These are phyloP conservation scores for Lateolabrax maculatus DNA, from an alignment of 2,797 vertebrate species.

Conservation along the genomic window DNA sequence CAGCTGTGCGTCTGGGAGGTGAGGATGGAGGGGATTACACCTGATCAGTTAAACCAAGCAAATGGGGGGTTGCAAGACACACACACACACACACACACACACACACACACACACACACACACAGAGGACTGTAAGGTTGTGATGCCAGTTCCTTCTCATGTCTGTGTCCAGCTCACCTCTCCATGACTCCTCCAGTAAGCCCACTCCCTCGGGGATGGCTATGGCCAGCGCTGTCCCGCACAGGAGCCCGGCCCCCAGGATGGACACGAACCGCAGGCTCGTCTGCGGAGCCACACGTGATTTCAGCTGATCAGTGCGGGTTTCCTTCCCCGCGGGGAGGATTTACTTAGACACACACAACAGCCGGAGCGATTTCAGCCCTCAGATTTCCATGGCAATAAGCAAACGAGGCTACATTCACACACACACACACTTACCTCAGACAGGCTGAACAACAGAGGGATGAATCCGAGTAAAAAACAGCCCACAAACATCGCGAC, in stretches of 20 bases:
- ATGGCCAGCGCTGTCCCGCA: constrained; percentile 82
- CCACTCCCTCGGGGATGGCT: constrained; percentile 85
- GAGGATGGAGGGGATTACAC: not conserved
- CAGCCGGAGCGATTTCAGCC: not conserved
- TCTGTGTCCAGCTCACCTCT: constrained; percentile 57
- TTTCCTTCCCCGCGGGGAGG: not conserved
- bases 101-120: no score
- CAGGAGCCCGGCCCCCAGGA: constrained; percentile 85
- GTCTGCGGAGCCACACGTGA: constrained; percentile 60
- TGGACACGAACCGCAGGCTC: constrained; percentile 84
- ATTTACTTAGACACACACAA: not conserved
- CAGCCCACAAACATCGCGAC: constrained; percentile 87
- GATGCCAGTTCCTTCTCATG: not conserved
- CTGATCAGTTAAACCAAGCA: constrained; percentile 19
- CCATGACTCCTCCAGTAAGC: constrained; percentile 76
- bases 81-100: no score
- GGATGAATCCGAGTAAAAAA: constrained; percentile 86
- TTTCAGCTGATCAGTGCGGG: constrained; percentile 28
- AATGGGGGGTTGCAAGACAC: not conserved
- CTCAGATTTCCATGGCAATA: not conserved
- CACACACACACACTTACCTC: constrained; percentile 77
- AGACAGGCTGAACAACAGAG: constrained; percentile 83
- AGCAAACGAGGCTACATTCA: not conserved
- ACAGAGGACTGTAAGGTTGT: not conserved
- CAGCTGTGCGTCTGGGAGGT: not conserved